Percentiles rank a stretch among this genome's conserved stretches.
Conservation (phyloP, 2,113 vertebrate species). For the Spea bombifrons region DNA sequence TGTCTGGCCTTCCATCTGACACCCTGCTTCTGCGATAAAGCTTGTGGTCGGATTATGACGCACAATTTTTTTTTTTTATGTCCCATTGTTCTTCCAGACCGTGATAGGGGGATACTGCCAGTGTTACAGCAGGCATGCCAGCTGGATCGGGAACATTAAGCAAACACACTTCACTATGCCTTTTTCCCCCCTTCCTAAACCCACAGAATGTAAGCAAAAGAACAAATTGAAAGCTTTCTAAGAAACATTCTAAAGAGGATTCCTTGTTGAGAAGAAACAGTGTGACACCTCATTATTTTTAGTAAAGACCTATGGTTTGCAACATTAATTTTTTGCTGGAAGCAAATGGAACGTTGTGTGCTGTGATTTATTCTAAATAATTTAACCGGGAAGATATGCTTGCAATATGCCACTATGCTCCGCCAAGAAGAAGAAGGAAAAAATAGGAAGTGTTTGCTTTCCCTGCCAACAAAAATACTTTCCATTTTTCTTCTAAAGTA, state of each 20-base stretch:
- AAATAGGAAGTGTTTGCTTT: constrained; percentile 28
- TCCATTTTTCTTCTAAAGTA: constrained; percentile 40
- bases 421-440: constrained; percentile 46
- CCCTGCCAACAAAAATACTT: constrained; percentile 15
- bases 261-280: constrained; percentile 38
- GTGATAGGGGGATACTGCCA: constrained; percentile 49
- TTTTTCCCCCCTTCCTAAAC: constrained; percentile 19
- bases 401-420: constrained; percentile 30
- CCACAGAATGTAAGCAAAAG: constrained; percentile 29
- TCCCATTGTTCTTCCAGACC: constrained; percentile 47
- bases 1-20: constrained; percentile 53
- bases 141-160: constrained; percentile 36
- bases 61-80: constrained; percentile 47
- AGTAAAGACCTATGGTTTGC: constrained; percentile 49
- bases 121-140: constrained; percentile 36
- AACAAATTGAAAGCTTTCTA: constrained; percentile 41
- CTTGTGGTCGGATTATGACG: constrained; percentile 18
- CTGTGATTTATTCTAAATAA: constrained; percentile 53
- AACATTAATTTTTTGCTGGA: constrained; percentile 10
- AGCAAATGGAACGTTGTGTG: constrained; percentile 51
- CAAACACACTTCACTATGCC: constrained; percentile 11
- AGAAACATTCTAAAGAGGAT: constrained; percentile 37
- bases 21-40: constrained; percentile 48
- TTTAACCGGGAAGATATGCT: constrained; percentile 48
- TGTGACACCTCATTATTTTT: constrained; percentile 44